These are phyloP conservation scores for Papilio protenor DNA, from an alignment of 2,888 invertebrate species.

Conservation along the genomic window DNA sequence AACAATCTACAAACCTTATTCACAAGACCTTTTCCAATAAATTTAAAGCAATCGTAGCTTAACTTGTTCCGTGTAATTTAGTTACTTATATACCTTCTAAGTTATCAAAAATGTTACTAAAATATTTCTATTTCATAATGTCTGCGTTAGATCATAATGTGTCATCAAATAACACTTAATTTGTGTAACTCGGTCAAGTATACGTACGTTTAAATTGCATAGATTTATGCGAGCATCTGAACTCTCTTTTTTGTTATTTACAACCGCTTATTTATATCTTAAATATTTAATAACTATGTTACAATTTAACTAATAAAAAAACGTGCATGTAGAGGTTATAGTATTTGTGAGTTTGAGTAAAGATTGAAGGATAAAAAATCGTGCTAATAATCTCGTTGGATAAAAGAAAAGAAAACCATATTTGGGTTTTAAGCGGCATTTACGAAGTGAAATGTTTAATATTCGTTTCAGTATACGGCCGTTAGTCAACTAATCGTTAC, in stretches of 20 bases:
- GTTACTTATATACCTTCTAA: neutral
- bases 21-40: no score
- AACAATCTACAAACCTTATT: no score
- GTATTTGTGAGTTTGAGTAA: neutral
- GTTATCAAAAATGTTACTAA: neutral
- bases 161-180: slow-evolving; percentile 10
- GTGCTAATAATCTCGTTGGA: no score
- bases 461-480: no score
- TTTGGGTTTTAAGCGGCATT: no score
- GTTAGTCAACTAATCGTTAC: no score
- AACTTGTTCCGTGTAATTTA: neutral
- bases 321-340: neutral
- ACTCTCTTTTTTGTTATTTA: neutral
- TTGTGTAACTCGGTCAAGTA: slow-evolving; percentile 12
- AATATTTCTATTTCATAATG: neutral
- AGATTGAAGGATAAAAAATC: no score
- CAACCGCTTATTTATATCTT: neutral
- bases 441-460: no score
- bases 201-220: neutral
- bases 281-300: neutral
- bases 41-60: no score
- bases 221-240: neutral
- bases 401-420: no score
- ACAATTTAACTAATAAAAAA: neutral
- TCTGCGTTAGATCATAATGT: neutral